Evolutionary conservation across 2,113 vertebrate genomes (phyloP).

Genomic region (Phainopepla nitens): DNA sequence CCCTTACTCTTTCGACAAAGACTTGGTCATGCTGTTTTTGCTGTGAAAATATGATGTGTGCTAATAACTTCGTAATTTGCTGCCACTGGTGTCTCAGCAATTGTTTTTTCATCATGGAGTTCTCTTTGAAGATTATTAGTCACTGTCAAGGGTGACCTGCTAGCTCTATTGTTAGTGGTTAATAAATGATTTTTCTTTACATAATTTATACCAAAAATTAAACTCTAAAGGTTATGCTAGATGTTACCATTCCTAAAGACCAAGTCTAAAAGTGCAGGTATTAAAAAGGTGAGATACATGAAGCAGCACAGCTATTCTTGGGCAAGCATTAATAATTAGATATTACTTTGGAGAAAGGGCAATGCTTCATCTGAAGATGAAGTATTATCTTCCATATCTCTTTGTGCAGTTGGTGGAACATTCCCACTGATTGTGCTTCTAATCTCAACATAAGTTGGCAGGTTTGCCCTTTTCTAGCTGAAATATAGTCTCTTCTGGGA

Average conservation of each 20-base stretch:
- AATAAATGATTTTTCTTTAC: background rate
- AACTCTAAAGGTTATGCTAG: slow-evolving; percentile 42
- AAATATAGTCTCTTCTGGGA: slow-evolving; percentile 65
- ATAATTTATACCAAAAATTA: slow-evolving; percentile 32
- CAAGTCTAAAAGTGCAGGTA: background rate
- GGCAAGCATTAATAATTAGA: slow-evolving; percentile 67
- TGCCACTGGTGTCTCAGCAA: background rate
- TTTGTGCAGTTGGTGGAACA: slow-evolving; percentile 53
- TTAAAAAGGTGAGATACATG: slow-evolving; percentile 24
- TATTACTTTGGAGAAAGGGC: slow-evolving; percentile 68
- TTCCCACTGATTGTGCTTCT: slow-evolving; percentile 54
- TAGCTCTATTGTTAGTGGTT: background rate
- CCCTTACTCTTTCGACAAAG: background rate
- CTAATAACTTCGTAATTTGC: background rate
- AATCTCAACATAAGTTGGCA: slow-evolving; percentile 66
- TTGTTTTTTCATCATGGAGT: background rate
- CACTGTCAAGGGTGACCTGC: background rate
- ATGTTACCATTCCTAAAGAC: background rate
- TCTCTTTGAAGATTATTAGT: background rate
- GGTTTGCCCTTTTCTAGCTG: slow-evolving; percentile 72
- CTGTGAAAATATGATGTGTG: background rate
- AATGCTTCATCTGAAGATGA: slow-evolving; percentile 68
- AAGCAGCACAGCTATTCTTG: slow-evolving; percentile 46
- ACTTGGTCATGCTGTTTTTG: background rate
- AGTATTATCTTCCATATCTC: slow-evolving; percentile 57